phyloP scores from a whole-genome alignment of 2,888 invertebrate species.

The Plutella xylostella region DNA sequence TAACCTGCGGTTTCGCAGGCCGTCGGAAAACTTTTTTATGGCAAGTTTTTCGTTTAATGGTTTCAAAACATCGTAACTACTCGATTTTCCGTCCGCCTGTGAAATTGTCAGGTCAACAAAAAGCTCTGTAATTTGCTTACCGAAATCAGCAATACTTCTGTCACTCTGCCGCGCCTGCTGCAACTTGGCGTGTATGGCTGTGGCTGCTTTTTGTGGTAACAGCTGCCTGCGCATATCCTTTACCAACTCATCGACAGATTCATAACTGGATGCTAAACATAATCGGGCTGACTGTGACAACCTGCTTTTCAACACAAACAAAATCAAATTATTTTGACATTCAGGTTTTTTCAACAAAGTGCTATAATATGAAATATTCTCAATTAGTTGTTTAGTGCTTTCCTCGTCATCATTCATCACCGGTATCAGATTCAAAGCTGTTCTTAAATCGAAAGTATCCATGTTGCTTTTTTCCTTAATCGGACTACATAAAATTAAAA shows the following conservation, averaged over 20 bases:
- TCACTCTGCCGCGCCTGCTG: background rate
- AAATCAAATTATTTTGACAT: background rate
- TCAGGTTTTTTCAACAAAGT: background rate
- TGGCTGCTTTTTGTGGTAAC: constrained; percentile 1
- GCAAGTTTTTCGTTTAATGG: constrained; percentile 4
- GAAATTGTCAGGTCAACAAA: constrained; percentile 5
- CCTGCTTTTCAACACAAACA: background rate
- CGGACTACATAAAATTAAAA: background rate
- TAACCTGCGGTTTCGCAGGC: background rate
- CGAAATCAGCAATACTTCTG: background rate
- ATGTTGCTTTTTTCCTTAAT: background rate
- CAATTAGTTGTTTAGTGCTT: background rate
- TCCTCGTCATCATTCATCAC: background rate
- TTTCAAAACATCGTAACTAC: background rate
- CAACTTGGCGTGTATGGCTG: background rate
- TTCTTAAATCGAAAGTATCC: background rate
- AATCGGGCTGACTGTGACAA: background rate
- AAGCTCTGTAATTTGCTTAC: constrained; percentile 1
- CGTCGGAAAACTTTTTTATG: constrained; percentile 1
- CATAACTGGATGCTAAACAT: background rate
- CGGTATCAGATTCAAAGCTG: background rate
- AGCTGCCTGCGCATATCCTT: background rate
- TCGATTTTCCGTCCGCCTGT: background rate
- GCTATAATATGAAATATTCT: background rate
- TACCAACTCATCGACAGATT: background rate